Evolutionary conservation across 2,113 vertebrate genomes (phyloP).

Genomic region (Colaptes auratus): DNA sequence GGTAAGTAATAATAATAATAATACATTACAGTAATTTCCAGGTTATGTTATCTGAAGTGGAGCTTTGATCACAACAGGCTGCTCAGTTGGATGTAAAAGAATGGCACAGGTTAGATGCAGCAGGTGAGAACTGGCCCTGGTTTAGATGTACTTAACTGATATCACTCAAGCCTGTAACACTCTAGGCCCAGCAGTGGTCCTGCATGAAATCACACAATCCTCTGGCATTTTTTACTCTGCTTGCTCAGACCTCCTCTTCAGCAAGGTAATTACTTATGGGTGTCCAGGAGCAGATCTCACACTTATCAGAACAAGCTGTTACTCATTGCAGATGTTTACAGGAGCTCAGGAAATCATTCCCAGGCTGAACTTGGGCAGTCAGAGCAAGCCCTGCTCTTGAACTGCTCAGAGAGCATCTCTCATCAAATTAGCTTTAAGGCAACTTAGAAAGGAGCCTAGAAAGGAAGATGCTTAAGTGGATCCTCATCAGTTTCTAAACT

Average conservation of each 20-base stretch:
- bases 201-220: background rate
- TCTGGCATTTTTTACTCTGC: background rate
- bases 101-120: background rate
- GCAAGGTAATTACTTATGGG: background rate
- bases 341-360: background rate
- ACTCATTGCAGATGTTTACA: background rate
- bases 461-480: background rate
- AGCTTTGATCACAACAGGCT: background rate
- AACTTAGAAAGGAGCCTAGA: background rate
- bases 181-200: background rate
- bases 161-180: background rate
- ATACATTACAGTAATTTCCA: background rate
- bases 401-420: background rate
- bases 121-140: background rate
- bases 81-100: background rate
- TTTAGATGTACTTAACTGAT: background rate
- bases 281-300: background rate
- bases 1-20: background rate
- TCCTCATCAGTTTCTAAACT: conserved; percentile 31
- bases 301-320: background rate
- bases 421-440: background rate
- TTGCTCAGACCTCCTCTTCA: background rate
- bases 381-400: background rate
- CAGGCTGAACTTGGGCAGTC: background rate
- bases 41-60: background rate